Evolutionary conservation across 2,113 vertebrate genomes (phyloP).

Genomic region (Nothocercus nigrocapillus): DNA sequence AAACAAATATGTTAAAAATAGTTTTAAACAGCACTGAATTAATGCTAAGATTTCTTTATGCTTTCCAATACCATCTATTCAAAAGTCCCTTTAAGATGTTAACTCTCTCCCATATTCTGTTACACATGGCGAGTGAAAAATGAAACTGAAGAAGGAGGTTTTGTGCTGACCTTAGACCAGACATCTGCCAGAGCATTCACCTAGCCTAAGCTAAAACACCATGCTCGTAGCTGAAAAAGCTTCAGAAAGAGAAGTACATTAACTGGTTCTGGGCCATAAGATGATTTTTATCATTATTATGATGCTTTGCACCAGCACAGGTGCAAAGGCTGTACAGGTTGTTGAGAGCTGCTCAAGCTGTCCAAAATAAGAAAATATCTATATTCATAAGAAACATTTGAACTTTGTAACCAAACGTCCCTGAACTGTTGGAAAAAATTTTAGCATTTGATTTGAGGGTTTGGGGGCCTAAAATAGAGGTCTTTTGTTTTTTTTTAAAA

Average conservation of each 20-base stretch:
- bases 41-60: constrained; percentile 21
- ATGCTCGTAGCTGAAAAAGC: background rate
- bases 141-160: constrained; percentile 49
- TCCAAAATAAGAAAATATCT: background rate
- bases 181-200: constrained; percentile 33
- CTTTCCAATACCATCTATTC: constrained; percentile 29
- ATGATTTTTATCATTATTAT: background rate
- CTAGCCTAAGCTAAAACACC: background rate
- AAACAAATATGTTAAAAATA: constrained; percentile 39
- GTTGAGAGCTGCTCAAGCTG: background rate
- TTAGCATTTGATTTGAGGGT: background rate
- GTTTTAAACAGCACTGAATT: constrained; percentile 1
- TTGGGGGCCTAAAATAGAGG: background rate
- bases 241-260: background rate
- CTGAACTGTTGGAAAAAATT: background rate
- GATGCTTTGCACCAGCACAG: background rate
- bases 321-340: background rate
- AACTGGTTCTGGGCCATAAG: background rate
- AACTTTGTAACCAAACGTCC: background rate
- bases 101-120: constrained; percentile 45
- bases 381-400: background rate
- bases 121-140: constrained; percentile 20
- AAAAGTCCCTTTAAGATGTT: constrained; percentile 14
- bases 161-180: constrained; percentile 55
- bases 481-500: background rate